Base-by-base conservation (phyloP, 2,113 vertebrate species). In the Cephalophus harveyi region DNA sequence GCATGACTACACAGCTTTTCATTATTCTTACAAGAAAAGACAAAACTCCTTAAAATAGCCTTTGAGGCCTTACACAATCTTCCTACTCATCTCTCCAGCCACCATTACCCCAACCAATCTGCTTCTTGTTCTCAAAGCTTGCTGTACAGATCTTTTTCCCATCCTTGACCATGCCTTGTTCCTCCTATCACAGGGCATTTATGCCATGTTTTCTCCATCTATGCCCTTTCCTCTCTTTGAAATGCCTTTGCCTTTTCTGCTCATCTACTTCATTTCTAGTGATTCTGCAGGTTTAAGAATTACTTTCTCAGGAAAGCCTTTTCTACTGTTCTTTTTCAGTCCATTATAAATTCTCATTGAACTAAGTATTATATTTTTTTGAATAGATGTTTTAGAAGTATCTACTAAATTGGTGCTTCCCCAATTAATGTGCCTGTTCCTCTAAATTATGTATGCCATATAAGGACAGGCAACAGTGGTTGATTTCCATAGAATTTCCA, bases 61-160 rank as follows among this genome's bases (percentile, higher is more conserved):
- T 88, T 74, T 7, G 46, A 78, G n/a, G 6, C 7, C 40, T 54
- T 64, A 6, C 2, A 33, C 7, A 15, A 11, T 54, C 16, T 50
- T 3, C 2, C 43, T 84, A 12, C 10, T n/a, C 40, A 7, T 48
- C 33, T 95, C 2, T 79, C 76, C 2, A 59, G 46, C 27, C 8
- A 21, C 13, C 1, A 6, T 27, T n/a, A 14, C 19, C 23, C 2
- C 6, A 36, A 36, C 5, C 36, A 71, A 1, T 25, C 9, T 43
- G 36, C 3, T 54, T 7, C 52, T 84, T 76, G 19, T 59, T 55
- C 43, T 36, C 10, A 13, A 4, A 76, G 25, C 12, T 13, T 36
- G 11, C 25, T 81, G 5, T 36, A 33, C 25, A 13, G 19, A 33
- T 30, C 55, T 50, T 30, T 46, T 33, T n/a, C 64, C 14, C 28